These are phyloP conservation scores for Drosophila mimica DNA, from an alignment of 2,888 invertebrate genomes.

Conservation along the genomic window DNA sequence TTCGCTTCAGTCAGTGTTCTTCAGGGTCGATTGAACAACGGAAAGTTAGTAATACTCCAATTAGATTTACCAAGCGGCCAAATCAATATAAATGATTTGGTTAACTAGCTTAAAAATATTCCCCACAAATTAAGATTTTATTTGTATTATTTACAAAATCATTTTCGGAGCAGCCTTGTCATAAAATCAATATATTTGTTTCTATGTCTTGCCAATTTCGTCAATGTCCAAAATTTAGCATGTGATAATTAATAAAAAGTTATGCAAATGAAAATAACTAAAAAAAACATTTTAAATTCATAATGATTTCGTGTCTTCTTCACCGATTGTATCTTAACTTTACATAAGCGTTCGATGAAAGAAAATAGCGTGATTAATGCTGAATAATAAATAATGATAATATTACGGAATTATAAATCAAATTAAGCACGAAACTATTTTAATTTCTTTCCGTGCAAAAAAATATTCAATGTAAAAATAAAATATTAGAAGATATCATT, in stretches of 20 bases:
- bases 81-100: not conserved
- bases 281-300: not conserved
- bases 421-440: not conserved
- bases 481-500: not conserved
- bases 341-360: not conserved
- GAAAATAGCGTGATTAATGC: not conserved
- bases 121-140: not conserved
- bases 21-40: constrained; percentile 50
- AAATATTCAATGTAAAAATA: not conserved
- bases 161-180: not conserved
- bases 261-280: not conserved
- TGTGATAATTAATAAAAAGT: not conserved
- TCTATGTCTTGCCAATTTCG: not conserved
- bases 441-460: not conserved
- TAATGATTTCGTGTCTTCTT: not conserved
- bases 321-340: not conserved
- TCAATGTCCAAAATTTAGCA: not conserved
- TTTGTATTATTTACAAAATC: not conserved
- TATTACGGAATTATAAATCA: not conserved
- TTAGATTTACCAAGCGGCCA: not conserved
- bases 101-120: not conserved
- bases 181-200: not conserved
- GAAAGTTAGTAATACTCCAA: not conserved
- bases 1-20: constrained; percentile 43
- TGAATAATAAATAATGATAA: not conserved